Percentiles rank a stretch among this genome's conserved stretches.
Conservation (phyloP, 2,888 invertebrate genomes). For the Tenthredo notha region DNA sequence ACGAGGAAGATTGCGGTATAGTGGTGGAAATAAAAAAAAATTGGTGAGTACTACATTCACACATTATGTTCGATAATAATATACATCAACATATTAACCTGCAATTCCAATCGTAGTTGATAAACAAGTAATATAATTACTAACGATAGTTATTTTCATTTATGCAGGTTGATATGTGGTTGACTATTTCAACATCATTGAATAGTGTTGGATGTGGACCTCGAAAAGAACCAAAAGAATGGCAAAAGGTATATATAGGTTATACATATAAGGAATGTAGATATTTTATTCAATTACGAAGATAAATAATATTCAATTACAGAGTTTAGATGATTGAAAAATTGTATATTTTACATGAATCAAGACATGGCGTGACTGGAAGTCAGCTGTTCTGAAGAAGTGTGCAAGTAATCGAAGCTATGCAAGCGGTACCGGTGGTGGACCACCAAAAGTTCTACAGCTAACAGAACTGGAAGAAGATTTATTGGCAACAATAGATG, state of each 20-base stretch:
- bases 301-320: background rate
- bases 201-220: slow-evolving; percentile 42
- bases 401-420: background rate
- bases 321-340: background rate
- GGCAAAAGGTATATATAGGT: background rate
- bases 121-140: too few relatives aligned
- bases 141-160: too few relatives aligned
- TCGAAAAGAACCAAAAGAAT: slow-evolving; percentile 1
- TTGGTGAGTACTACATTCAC: too few relatives aligned
- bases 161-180: slow-evolving; percentile 18
- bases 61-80: too few relatives aligned
- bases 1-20: too few relatives aligned
- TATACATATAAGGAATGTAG: background rate
- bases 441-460: slow-evolving; percentile 27
- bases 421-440: slow-evolving; percentile 31
- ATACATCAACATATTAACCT: too few relatives aligned
- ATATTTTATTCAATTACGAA: background rate
- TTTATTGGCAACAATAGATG: slow-evolving; percentile 22
- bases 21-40: too few relatives aligned
- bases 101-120: too few relatives aligned
- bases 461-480: slow-evolving; percentile 28
- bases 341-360: background rate
- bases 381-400: slow-evolving; percentile 19
- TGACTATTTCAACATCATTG: background rate
- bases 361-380: background rate